phyloP scores from a whole-genome alignment of 2,797 vertebrate species.

The Leptatherina wallacei region DNA sequence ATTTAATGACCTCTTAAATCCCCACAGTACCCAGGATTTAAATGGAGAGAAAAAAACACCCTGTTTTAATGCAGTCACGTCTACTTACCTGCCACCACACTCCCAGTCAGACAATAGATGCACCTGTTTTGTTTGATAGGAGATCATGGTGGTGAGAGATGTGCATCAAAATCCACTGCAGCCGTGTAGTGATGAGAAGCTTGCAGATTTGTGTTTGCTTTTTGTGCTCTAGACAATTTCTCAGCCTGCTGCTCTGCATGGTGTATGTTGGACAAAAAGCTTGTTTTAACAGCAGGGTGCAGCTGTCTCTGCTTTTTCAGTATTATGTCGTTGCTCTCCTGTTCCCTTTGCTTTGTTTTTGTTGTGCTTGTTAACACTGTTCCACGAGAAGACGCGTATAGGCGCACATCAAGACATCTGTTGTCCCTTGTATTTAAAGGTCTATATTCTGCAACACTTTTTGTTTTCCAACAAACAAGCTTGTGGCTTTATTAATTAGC shows the following conservation, averaged over 20 bases:
- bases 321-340: constrained; percentile 9
- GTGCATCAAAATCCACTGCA: constrained; percentile 46
- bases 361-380: constrained; percentile 35
- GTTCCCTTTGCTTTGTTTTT: constrained; percentile 43
- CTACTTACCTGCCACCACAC: constrained; percentile 30
- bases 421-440: constrained; percentile 32
- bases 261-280: constrained; percentile 20
- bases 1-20: constrained; percentile 23
- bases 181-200: constrained; percentile 29
- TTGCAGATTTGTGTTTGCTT: constrained; percentile 25
- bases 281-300: not conserved
- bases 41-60: constrained; percentile 10
- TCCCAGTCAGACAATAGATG: constrained; percentile 68
- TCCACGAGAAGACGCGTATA: constrained; percentile 23
- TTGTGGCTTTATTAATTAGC: not conserved
- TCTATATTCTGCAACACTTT: not conserved
- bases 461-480: constrained; percentile 15
- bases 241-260: constrained; percentile 21
- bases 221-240: not conserved
- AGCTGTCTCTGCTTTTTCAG: constrained; percentile 22
- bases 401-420: constrained; percentile 18
- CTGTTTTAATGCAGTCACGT: not conserved
- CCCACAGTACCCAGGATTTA: constrained; percentile 19
- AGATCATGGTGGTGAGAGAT: constrained; percentile 41
- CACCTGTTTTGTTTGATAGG: constrained; percentile 68